A percentile compares a stretch with the other conserved stretches of the same genome.
phyloP scores from a whole-genome alignment of 2,888 invertebrate genomes.

The Alloscopus bannaensis region DNA sequence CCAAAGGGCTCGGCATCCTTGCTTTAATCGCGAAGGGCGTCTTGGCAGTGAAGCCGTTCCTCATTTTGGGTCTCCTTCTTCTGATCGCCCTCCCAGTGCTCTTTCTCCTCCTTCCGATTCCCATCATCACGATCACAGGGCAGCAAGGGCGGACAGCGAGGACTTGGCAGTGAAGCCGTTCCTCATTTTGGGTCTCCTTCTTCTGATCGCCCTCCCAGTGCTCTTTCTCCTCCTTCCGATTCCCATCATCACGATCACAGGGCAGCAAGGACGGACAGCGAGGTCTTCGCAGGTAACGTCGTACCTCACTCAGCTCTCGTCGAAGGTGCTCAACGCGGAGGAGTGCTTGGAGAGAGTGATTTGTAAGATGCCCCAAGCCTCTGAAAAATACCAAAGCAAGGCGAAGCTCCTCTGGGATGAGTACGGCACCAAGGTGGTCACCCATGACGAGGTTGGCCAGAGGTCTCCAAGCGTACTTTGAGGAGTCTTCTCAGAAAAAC shows the following conservation, averaged over 20 bases:
- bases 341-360: constrained; percentile 71
- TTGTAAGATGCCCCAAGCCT: constrained; percentile 71
- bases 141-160: not conserved
- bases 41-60: constrained; percentile 66
- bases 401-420: constrained; percentile 70
- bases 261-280: constrained; percentile 28
- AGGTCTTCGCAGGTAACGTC: constrained; percentile 42
- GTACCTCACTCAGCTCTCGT: constrained; percentile 66
- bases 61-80: constrained; percentile 66
- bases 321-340: constrained; percentile 69
- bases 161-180: constrained; percentile 68
- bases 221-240: constrained; percentile 68
- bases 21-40: constrained; percentile 64
- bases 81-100: constrained; percentile 68
- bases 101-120: constrained; percentile 68
- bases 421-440: constrained; percentile 65
- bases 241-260: constrained; percentile 66
- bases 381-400: constrained; percentile 67
- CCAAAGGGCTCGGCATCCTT: constrained; percentile 48
- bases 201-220: constrained; percentile 68
- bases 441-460: constrained; percentile 60
- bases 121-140: constrained; percentile 69
- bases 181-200: constrained; percentile 65
- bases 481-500: constrained; percentile 60
- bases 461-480: constrained; percentile 71